Percentiles rank a stretch among this genome's conserved stretches.
phyloP scores from a whole-genome alignment of 2,113 vertebrate species.

The Lepidothrix coronata region DNA sequence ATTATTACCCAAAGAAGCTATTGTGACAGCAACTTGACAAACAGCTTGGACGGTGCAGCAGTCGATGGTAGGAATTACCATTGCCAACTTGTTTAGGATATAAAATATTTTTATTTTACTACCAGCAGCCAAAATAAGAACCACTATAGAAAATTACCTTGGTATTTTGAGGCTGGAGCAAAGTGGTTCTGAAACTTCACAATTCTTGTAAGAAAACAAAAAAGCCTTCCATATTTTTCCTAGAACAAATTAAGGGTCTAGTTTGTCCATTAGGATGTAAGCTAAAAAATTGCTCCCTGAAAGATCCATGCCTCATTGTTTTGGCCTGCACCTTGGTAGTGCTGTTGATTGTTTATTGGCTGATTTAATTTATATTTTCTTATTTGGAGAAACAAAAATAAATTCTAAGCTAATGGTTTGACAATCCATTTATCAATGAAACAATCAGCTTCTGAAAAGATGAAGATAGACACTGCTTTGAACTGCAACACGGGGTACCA shows the following conservation, averaged over 20 bases:
- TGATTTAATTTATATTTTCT: not conserved
- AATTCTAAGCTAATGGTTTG: not conserved
- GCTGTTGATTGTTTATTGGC: not conserved
- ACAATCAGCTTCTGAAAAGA: not conserved
- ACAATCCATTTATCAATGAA: not conserved
- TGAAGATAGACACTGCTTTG: not conserved
- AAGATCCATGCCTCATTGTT: not conserved
- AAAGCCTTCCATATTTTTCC: not conserved
- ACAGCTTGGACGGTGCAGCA: not conserved
- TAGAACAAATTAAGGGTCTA: not conserved
- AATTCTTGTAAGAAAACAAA: not conserved
- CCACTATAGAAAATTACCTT: not conserved
- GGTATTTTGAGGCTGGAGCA: not conserved
- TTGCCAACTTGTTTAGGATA: not conserved
- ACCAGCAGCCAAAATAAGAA: not conserved
- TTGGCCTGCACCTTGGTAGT: not conserved
- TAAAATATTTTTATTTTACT: slow-evolving; percentile 27
- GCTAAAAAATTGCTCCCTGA: not conserved
- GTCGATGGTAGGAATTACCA: not conserved
- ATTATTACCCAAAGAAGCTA: slow-evolving; percentile 43
- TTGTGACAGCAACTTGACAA: slow-evolving; percentile 27
- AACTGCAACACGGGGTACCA: rapidly evolving
- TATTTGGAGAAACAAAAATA: not conserved
- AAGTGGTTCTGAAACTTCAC: not conserved
- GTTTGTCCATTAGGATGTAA: not conserved